Evolutionary conservation across 2,113 vertebrate species (phyloP).

Genomic region (Lepus europaeus): DNA sequence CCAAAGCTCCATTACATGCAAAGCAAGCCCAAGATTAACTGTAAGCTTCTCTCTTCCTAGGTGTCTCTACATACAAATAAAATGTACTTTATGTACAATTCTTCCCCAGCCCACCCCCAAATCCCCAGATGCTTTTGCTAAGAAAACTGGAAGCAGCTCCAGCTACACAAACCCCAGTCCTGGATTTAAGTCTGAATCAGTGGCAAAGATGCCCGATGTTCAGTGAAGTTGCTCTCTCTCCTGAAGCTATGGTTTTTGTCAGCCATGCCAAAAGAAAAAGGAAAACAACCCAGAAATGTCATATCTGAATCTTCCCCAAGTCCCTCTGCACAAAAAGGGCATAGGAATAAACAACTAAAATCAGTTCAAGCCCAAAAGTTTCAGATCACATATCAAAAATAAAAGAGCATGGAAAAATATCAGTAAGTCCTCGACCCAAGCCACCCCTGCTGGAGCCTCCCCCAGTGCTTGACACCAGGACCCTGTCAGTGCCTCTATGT

Average conservation of each 20-base stretch:
- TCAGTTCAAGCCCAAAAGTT: background rate
- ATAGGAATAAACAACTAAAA: slow-evolving; percentile 12
- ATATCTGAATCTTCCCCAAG: background rate
- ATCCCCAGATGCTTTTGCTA: slow-evolving; percentile 72
- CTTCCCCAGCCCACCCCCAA: slow-evolving; percentile 54
- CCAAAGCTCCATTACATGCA: slow-evolving; percentile 82
- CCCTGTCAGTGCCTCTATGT: background rate
- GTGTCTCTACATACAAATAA: slow-evolving; percentile 83
- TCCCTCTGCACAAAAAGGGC: slow-evolving; percentile 11
- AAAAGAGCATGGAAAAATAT: background rate
- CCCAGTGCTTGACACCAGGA: background rate
- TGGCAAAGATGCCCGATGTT: background rate
- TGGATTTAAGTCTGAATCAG: background rate
- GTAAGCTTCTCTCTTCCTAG: slow-evolving; percentile 77
- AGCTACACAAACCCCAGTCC: background rate
- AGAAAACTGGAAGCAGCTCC: slow-evolving; percentile 38
- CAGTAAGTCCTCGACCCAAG: background rate
- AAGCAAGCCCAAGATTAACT: slow-evolving; percentile 81
- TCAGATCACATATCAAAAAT: slow-evolving; percentile 43
- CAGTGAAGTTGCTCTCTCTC: background rate
- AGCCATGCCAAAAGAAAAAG: background rate
- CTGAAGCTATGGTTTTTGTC: slow-evolving; percentile 38
- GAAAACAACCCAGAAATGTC: background rate
- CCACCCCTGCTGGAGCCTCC: background rate
- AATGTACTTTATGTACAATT: slow-evolving; percentile 84